A percentile compares a stretch with the other conserved stretches of the same genome.
Conservation (phyloP, 2,888 invertebrate genomes). For the Xanthorhoe designata region DNA sequence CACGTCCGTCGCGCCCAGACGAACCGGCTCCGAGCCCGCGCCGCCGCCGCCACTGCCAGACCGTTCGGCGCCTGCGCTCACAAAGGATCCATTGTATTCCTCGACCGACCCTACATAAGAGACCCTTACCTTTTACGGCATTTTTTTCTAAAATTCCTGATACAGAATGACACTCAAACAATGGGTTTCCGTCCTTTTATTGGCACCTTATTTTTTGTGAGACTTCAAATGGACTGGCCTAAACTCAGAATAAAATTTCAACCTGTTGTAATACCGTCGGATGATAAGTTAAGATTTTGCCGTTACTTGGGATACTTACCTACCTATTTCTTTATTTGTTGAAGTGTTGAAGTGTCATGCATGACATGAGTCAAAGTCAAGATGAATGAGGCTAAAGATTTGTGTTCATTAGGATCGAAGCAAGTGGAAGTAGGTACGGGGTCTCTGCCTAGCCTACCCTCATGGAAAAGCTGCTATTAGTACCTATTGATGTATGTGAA, state of each 20-base stretch:
- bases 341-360: not conserved
- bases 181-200: constrained; percentile 85
- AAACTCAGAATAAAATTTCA: constrained; percentile 75
- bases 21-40: constrained; percentile 57
- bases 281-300: constrained; percentile 51
- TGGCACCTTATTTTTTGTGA: constrained; percentile 84
- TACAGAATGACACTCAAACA: constrained; percentile 82
- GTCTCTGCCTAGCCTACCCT: too few species aligned
- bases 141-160: constrained; percentile 79
- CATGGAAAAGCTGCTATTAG: too few species aligned
- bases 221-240: constrained; percentile 75
- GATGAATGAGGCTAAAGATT: too few species aligned
- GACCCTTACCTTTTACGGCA: constrained; percentile 69
- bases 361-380: not conserved
- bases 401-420: too few species aligned
- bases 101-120: constrained; percentile 70
- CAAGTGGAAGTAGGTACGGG: too few species aligned
- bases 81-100: constrained; percentile 82
- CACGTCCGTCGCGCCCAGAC: constrained; percentile 55
- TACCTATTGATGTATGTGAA: too few species aligned
- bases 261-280: constrained; percentile 72
- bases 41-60: constrained; percentile 62
- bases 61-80: constrained; percentile 82
- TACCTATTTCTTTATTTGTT: not conserved
- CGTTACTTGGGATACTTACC: constrained; percentile 28